Percentiles rank a stretch among this genome's conserved stretches.
Conservation (phyloP, 2,888 invertebrate genomes). For the Tenthredo amoena region DNA sequence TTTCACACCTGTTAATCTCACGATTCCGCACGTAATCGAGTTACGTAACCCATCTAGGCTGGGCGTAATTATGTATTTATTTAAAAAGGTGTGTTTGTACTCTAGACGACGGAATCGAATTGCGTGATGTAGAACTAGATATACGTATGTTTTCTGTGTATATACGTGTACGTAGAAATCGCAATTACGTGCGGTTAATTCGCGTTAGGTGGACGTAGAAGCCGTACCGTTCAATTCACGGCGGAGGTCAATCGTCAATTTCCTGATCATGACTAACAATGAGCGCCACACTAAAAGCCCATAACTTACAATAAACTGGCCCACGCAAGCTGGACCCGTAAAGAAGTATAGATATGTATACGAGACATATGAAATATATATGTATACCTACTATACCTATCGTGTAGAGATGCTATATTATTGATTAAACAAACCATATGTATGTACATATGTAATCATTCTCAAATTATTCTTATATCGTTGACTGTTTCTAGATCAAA, state of each 20-base stretch:
- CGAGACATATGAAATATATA: too few species aligned
- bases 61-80: too few species aligned
- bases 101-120: background rate
- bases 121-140: background rate
- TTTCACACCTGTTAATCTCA: too few species aligned
- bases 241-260: conserved; percentile 51
- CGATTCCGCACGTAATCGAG: too few species aligned
- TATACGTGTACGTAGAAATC: background rate
- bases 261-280: conserved; percentile 51
- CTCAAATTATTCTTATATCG: too few species aligned
- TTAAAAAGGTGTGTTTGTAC: too few species aligned
- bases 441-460: background rate
- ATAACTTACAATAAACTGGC: conserved; percentile 44
- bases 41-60: too few species aligned
- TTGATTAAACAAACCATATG: background rate
- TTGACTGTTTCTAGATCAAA: background rate
- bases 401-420: background rate
- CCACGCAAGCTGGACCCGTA: background rate
- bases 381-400: too few species aligned
- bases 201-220: background rate
- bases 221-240: conserved; percentile 18
- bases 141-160: background rate
- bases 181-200: background rate
- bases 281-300: conserved; percentile 44
- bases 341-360: too few species aligned